Percentiles rank a stretch among this genome's conserved stretches.
Evolutionary conservation across 1,140 invertebrate species (phyloP).

Genomic region (Calliphora vicina): DNA sequence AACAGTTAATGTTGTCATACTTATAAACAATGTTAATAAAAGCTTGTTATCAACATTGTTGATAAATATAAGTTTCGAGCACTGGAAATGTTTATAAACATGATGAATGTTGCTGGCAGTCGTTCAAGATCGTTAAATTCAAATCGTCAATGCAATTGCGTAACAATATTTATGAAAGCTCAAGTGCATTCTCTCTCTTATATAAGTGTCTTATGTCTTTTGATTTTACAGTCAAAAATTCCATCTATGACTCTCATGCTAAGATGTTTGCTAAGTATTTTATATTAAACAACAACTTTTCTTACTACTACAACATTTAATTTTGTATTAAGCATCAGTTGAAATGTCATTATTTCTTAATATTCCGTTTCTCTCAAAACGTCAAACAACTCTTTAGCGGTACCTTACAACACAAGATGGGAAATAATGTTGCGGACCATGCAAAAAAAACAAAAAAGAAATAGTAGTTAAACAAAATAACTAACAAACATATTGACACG

Average conservation of each 20-base stretch:
- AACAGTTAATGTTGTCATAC: too few species aligned
- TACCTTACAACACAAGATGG: background rate
- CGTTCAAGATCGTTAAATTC: too few species aligned
- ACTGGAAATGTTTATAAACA: too few species aligned
- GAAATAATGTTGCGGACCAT: background rate
- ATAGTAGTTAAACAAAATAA: background rate
- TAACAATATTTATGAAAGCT: too few species aligned
- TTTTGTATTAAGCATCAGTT: background rate
- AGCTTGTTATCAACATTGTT: too few species aligned
- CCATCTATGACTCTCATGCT: background rate
- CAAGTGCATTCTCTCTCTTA: too few species aligned
- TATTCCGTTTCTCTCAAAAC: background rate
- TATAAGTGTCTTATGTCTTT: background rate
- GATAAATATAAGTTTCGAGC: too few species aligned
- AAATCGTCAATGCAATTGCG: too few species aligned
- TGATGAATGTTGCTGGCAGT: too few species aligned
- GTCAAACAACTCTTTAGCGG: background rate
- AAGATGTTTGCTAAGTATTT: background rate
- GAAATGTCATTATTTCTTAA: background rate
- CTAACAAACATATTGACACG: constrained; percentile 15
- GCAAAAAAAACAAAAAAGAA: background rate
- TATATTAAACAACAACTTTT: background rate
- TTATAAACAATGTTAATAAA: too few species aligned
- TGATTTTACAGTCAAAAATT: background rate
- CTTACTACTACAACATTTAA: background rate